Evolutionary conservation across 2,113 vertebrate genomes (phyloP).

Genomic region (Erinaceus europaeus): DNA sequence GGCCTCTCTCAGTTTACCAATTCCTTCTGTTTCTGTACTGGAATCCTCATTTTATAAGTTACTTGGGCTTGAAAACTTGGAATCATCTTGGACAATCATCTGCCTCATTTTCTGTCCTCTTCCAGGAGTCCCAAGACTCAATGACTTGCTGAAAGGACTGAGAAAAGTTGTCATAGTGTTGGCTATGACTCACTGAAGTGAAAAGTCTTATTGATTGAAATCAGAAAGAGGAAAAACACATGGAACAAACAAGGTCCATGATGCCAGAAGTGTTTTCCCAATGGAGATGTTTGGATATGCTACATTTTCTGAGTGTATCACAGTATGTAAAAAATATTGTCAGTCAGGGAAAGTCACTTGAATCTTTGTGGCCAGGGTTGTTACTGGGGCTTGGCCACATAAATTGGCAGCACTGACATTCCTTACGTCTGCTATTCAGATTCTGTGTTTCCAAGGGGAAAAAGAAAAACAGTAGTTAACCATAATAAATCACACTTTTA

Average conservation of each 20-base stretch:
- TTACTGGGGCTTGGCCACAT: neutral
- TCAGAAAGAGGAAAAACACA: neutral
- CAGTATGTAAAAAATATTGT: neutral
- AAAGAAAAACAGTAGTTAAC: neutral
- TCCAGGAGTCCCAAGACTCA: neutral
- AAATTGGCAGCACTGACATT: neutral
- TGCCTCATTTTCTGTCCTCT: neutral
- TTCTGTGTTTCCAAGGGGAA: neutral
- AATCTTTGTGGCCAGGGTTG: neutral
- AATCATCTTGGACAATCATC: neutral
- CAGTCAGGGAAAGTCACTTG: neutral
- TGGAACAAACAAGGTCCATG: neutral
- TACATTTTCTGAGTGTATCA: neutral
- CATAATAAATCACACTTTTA: neutral
- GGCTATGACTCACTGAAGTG: neutral
- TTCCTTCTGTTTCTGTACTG: neutral
- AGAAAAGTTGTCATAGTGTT: neutral
- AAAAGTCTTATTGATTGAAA: constrained; percentile 15
- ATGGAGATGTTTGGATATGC: neutral
- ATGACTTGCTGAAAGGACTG: neutral
- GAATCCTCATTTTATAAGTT: neutral
- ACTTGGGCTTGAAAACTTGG: neutral
- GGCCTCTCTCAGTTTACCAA: neutral
- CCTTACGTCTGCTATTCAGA: neutral
- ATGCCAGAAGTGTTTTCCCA: neutral